Conservation (phyloP, 2,888 invertebrate species). For the Ennomos quercinarius region DNA sequence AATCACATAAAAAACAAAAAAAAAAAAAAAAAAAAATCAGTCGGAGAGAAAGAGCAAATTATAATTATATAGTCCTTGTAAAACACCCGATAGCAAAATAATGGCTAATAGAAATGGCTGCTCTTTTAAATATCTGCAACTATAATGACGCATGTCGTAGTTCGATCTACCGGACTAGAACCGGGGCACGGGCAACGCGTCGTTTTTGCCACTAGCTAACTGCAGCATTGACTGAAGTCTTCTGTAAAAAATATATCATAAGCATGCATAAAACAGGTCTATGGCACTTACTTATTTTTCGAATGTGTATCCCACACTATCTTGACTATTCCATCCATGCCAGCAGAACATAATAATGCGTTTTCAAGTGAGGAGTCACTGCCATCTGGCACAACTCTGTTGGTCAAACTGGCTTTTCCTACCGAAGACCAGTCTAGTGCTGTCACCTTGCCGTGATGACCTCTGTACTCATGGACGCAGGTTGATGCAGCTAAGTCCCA, state of each 20-base stretch:
- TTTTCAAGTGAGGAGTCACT: slow-evolving; percentile 63
- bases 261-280: not conserved
- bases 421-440: slow-evolving; percentile 86
- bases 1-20: no score
- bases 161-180: no score
- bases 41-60: no score
- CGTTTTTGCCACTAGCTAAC: no score
- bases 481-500: slow-evolving; percentile 90
- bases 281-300: slow-evolving; percentile 71
- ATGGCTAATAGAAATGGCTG: no score
- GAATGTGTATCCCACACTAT: slow-evolving; percentile 87
- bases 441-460: slow-evolving; percentile 87
- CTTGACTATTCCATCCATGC: slow-evolving; percentile 87
- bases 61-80: no score
- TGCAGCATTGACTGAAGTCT: no score
- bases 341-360: slow-evolving; percentile 87
- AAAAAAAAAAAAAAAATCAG: no score
- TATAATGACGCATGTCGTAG: no score
- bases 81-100: no score
- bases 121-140: no score
- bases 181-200: no score
- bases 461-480: slow-evolving; percentile 87
- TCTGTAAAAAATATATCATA: not conserved
- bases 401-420: slow-evolving; percentile 69
- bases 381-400: slow-evolving; percentile 60